Conservation (phyloP, 1,140 invertebrate species). For the Zaprionus davidi region DNA sequence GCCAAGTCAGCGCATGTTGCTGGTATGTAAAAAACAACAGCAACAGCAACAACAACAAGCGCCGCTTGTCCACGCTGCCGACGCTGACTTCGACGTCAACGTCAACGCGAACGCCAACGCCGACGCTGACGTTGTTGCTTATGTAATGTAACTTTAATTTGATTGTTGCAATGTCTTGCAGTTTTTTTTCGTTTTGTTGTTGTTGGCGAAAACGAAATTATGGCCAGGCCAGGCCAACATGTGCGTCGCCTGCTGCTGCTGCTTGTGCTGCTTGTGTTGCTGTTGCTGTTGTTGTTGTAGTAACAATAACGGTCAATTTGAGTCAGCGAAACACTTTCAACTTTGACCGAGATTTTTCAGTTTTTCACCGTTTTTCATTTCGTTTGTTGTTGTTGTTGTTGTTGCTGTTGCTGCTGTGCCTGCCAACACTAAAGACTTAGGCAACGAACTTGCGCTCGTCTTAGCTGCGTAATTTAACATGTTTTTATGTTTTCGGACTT, state of each 20-base stretch:
- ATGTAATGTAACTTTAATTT: conserved; percentile 81
- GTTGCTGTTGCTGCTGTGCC: conserved; percentile 22
- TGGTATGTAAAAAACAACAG: conserved; percentile 30
- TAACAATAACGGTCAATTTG: conserved; percentile 37
- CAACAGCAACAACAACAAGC: conserved; percentile 21
- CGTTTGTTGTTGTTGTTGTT: conserved; percentile 24
- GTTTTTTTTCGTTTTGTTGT: conserved; percentile 48
- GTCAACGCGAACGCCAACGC: conserved; percentile 12
- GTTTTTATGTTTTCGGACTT: conserved; percentile 18
- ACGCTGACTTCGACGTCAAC: neutral
- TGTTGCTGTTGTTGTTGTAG: conserved; percentile 13
- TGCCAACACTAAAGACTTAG: conserved; percentile 72
- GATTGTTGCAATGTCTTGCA: conserved; percentile 81
- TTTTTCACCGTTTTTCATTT: conserved; percentile 19
- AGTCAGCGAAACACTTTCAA: conserved; percentile 66
- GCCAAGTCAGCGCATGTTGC: conserved; percentile 55
- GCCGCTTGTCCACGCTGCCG: conserved; percentile 14
- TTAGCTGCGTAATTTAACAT: conserved; percentile 42
- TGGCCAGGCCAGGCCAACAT: conserved; percentile 36
- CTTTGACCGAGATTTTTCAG: conserved; percentile 62
- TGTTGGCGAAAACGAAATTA: conserved; percentile 61
- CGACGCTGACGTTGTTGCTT: conserved; percentile 42
- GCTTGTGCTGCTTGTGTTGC: conserved; percentile 13
- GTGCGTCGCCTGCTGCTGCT: conserved; percentile 8
- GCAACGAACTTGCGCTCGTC: conserved; percentile 67